A percentile compares a stretch with the other conserved stretches of the same genome.
Conservation (phyloP, 2,888 invertebrate genomes). For the Luperina testacea region DNA sequence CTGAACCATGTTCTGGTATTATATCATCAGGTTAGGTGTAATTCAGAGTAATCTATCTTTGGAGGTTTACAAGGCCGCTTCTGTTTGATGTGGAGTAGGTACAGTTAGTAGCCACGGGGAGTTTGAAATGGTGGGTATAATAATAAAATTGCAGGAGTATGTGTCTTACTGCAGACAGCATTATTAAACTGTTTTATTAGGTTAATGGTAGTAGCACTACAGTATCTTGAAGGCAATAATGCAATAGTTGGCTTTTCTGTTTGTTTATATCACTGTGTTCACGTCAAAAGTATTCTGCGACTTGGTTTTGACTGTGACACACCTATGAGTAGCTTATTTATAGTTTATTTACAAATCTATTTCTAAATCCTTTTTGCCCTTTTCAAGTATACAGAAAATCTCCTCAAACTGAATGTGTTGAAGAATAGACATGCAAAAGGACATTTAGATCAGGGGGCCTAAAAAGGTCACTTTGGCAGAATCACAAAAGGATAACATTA, state of each 20-base stretch:
- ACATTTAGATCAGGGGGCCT: too few relatives aligned
- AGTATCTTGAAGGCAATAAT: slow-evolving; percentile 10
- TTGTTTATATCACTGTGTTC: not conserved
- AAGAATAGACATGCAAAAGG: too few relatives aligned
- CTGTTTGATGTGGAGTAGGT: slow-evolving; percentile 34
- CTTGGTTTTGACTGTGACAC: not conserved
- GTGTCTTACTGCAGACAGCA: slow-evolving; percentile 3
- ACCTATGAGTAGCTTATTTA: not conserved
- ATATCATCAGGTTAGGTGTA: slow-evolving; percentile 48
- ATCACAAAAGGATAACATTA: too few relatives aligned
- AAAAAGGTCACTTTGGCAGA: too few relatives aligned
- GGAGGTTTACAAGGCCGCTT: slow-evolving; percentile 41
- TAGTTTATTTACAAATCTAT: too few relatives aligned
- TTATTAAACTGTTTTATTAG: slow-evolving; percentile 15
- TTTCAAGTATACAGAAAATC: not conserved
- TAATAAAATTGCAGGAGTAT: slow-evolving; percentile 10
- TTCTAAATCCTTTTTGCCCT: too few relatives aligned
- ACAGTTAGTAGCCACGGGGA: slow-evolving; percentile 42
- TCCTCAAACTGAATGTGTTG: not conserved
- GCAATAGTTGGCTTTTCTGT: not conserved
- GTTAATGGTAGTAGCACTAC: not conserved
- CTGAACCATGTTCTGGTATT: slow-evolving; percentile 49
- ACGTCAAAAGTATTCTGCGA: not conserved
- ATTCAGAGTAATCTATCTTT: slow-evolving; percentile 54
- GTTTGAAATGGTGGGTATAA: not conserved